These are phyloP conservation scores for Harpegnathos saltator DNA, from an alignment of 1,140 invertebrate species.

Conservation along the genomic window DNA sequence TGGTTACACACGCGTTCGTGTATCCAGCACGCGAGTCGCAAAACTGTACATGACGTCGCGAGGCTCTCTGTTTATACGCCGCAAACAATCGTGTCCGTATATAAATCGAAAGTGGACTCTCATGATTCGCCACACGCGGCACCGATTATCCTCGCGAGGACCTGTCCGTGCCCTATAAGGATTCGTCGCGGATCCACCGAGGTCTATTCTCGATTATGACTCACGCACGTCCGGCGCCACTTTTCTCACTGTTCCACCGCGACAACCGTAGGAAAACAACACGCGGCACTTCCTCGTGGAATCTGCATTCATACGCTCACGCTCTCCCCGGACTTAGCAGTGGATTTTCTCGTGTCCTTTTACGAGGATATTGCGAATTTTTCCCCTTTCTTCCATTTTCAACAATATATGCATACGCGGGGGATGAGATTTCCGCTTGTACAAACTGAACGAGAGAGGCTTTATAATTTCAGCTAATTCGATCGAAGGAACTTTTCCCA, in stretches of 20 bases:
- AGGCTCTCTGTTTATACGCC: conserved; percentile 16
- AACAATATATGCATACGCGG: too few relatives aligned
- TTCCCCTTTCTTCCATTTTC: too few relatives aligned
- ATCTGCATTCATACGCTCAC: neutral
- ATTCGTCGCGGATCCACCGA: conserved; percentile 72
- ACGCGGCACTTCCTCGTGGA: neutral
- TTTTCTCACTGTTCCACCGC: conserved; percentile 14
- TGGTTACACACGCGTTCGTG: too few relatives aligned
- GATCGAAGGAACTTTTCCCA: too few relatives aligned
- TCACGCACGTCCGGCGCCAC: conserved; percentile 64
- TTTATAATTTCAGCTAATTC: too few relatives aligned
- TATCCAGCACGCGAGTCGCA: neutral
- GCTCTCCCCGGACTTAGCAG: neutral
- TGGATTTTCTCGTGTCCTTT: neutral
- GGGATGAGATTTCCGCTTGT: too few relatives aligned
- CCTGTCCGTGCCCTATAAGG: conserved; percentile 79
- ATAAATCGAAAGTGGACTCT: conserved; percentile 82
- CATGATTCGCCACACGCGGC: conserved; percentile 79
- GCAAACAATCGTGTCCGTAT: conserved; percentile 19
- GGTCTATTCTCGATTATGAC: conserved; percentile 71
- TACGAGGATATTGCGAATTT: too few relatives aligned
- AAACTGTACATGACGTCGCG: neutral
- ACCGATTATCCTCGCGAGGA: conserved; percentile 70
- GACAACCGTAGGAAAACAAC: neutral
- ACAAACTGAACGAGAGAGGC: too few relatives aligned